A percentile compares a stretch with the other conserved stretches of the same genome.
phyloP scores from a whole-genome alignment of 2,888 invertebrate species.

The Cosmorhoe ocellata region DNA sequence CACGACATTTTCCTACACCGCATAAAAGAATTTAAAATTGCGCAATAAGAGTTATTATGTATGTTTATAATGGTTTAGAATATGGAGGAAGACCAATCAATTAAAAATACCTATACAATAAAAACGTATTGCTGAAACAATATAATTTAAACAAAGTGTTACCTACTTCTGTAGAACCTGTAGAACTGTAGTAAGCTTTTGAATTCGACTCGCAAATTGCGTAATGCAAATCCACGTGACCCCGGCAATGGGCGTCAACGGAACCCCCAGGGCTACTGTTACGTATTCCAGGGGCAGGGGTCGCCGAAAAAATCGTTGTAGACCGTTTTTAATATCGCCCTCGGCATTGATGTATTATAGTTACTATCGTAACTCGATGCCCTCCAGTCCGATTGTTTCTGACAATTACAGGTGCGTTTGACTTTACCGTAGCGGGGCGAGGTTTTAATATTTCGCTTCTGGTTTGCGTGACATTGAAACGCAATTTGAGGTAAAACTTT shows the following conservation, averaged over 20 bases:
- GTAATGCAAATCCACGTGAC: conserved; percentile 6
- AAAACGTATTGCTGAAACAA: no score
- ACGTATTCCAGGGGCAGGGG: conserved; percentile 32
- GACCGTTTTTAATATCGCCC: conserved; percentile 57
- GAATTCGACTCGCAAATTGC: background rate
- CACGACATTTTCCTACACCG: no score
- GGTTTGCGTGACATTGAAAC: background rate
- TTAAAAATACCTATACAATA: no score
- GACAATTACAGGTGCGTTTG: conserved; percentile 51
- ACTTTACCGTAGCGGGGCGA: conserved; percentile 26
- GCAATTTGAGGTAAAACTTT: background rate
- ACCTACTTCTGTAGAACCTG: no score
- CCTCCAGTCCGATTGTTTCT: conserved; percentile 42
- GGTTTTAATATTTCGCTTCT: conserved; percentile 1
- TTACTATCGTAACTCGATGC: no score
- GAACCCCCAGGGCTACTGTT: background rate
- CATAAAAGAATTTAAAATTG: no score
- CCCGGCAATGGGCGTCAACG: background rate
- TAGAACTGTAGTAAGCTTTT: background rate
- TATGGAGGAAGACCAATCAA: no score
- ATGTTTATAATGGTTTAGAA: no score
- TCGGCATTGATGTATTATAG: no score
- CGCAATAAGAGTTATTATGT: no score
- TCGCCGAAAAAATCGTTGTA: conserved; percentile 44
- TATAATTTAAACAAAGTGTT: no score